Evolutionary conservation across 2,797 vertebrate species (phyloP).

Genomic region (Syncerus caffer): DNA sequence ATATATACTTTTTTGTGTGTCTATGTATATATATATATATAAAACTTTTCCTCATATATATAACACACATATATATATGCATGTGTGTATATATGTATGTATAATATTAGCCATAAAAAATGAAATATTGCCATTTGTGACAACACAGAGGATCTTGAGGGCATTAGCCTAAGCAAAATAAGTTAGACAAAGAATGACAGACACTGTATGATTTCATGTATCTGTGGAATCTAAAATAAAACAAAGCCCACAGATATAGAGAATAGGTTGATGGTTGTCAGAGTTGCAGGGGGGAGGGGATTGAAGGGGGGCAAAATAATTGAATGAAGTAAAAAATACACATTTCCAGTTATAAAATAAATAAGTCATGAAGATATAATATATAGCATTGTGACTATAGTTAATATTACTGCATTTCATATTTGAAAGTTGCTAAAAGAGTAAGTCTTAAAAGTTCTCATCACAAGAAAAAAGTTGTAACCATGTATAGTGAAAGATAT

Average conservation of each 20-base stretch:
- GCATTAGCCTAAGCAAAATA: background rate
- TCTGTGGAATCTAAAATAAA: background rate
- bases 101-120: background rate
- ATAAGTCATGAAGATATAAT: background rate
- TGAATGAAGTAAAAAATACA: background rate
- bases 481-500: background rate
- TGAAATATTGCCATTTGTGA: background rate
- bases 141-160: background rate
- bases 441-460: background rate
- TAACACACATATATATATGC: rapidly evolving
- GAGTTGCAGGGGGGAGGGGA: rapidly evolving
- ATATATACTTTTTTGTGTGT: too few relatives aligned
- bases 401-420: background rate
- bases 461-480: background rate
- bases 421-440: background rate
- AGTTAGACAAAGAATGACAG: background rate
- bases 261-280: background rate
- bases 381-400: background rate
- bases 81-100: background rate
- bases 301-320: background rate
- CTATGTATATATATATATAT: too few relatives aligned
- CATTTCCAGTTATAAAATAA: background rate
- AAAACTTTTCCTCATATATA: too few relatives aligned
- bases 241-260: background rate
- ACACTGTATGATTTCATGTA: background rate